Base-by-base conservation (phyloP, 2,113 vertebrate species). In the Mirza zaza region DNA sequence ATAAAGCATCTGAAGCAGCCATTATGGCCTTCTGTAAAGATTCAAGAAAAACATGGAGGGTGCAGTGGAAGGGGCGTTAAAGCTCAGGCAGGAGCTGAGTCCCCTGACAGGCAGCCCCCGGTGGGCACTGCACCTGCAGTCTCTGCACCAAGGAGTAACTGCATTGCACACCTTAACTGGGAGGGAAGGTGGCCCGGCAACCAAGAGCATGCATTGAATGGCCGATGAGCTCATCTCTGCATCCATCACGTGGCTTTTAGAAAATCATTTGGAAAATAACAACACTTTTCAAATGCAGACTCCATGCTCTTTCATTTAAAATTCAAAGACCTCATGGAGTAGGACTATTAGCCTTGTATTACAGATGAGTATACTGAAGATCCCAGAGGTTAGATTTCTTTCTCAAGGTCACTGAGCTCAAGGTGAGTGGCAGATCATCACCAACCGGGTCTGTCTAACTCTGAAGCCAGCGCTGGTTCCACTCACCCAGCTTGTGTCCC, bases 171-270 rank as follows among this genome's bases (percentile, higher is more conserved):
- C 52, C 25, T 36, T 5, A 3, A 12, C 17, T 48, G 34, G 76
- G 80, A 59, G 83, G 48, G 27, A n/a, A 45, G 48, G 18, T 11
- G 65, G 32, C n/a, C n/a, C 10, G 15, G 73, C 27, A n/a, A 1
- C 45, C 0, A 0, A 0, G 23, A 5, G 13, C 10, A 9, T 79
- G 20, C 23, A 6, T 36, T 7, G n/a, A 20, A 29, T 2, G 11
- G 50, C 14, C 1, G 2, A 61, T 8, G 42, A 25, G 20, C 71
- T 42, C 9, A 25, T 23, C 42, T 23, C 57, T 75, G 32, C 20
- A 1, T 80, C 71, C 20, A 2, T 39, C 86, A 67, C 0, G 0
- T 0, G 32, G 25, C 10, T 79, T 29, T 45, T 29, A 65, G 86
- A 73, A 39, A 82, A 77, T 65, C 65, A 36, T 21, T 50, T 63